phyloP scores from a whole-genome alignment of 2,888 invertebrate genomes.

The Cabera pusaria region DNA sequence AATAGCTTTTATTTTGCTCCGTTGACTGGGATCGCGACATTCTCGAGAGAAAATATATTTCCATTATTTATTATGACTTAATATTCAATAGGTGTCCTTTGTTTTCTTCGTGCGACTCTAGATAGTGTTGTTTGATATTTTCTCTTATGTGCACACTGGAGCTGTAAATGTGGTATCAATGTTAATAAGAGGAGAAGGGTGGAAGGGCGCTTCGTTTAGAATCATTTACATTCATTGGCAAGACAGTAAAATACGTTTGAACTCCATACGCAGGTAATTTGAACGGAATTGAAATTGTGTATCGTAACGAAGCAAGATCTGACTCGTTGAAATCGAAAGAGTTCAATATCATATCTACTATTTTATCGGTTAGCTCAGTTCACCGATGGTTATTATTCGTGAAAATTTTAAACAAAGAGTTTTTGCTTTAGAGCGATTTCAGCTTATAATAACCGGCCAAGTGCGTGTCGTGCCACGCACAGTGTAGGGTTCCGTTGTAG shows the following conservation, averaged over 20 bases:
- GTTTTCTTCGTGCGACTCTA: conserved; percentile 34
- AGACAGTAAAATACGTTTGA: conserved; percentile 17
- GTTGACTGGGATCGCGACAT: conserved; percentile 13
- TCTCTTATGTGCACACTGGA: conserved; percentile 45
- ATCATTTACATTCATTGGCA: conserved; percentile 58
- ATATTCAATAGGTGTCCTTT: conserved; percentile 40
- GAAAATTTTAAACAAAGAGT: too few relatives aligned
- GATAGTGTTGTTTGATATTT: conserved; percentile 42
- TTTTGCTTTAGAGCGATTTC: too few relatives aligned
- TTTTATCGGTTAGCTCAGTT: too few relatives aligned
- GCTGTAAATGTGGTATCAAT: conserved; percentile 50
- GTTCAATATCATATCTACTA: too few relatives aligned
- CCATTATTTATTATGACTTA: conserved; percentile 35
- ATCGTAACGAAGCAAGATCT: too few relatives aligned
- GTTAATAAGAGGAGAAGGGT: conserved; percentile 53
- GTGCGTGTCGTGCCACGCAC: too few relatives aligned
- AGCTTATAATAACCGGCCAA: too few relatives aligned
- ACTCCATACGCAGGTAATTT: conserved; percentile 16
- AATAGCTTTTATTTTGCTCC: conserved; percentile 26
- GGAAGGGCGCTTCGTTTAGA: conserved; percentile 50
- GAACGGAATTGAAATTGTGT: conserved; percentile 14
- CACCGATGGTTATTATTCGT: too few relatives aligned
- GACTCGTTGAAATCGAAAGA: too few relatives aligned
- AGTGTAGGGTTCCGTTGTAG: too few relatives aligned
- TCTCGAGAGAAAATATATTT: conserved; percentile 22